Evolutionary conservation across 1,140 invertebrate genomes (phyloP), one percentile per base, ranked within the genome.

Genomic region (Cyrtorhinus lividipennis): DNA sequence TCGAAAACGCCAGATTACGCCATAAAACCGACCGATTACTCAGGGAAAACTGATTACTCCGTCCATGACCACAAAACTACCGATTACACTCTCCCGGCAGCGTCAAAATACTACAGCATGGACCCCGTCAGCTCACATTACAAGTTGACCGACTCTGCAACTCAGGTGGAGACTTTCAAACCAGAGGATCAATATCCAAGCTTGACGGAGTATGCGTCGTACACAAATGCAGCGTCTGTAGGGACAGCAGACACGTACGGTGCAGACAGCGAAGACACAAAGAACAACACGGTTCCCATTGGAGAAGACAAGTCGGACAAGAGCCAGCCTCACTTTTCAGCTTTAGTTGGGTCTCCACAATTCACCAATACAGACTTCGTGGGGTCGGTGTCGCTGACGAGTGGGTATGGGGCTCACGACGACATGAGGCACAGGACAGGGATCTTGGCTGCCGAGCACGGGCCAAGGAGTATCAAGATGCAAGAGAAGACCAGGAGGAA

Each of bases 381-480:
- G 44, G 65, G 30, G 22, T 63, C 48, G 20, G 65, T 66, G 13
- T 67, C 24, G 15, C 30, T 65, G 24, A 67, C 63, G 20, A 65
- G 65, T 13, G 66, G 64, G 24, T 67, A 69, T 53, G 65, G 65
- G 12, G 62, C 65, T 1, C 62, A 66, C 23, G 56, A 58, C 2
- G 20, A 53, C 18, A 20, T 53, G 10, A 20, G 63, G 26, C 61
- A 68, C 53, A 53, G 64, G 48, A 62, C 63, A 53, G 67, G 72
- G 2, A 72, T 73, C 0, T 71, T 77, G 0, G 73, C 73, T 0
- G 72, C 77, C 2, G 78, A 79, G 65, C 78, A 78, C 62, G 77
- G 78, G 0, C 78, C 77, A 2, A 73, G 78, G 56, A 72, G 71
- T 13, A 24, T 78, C 2, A 75, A 72, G 66, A 38, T 72, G 23